Evolutionary conservation across 2,888 invertebrate genomes (phyloP).

Genomic region (Aphidius colemani): DNA sequence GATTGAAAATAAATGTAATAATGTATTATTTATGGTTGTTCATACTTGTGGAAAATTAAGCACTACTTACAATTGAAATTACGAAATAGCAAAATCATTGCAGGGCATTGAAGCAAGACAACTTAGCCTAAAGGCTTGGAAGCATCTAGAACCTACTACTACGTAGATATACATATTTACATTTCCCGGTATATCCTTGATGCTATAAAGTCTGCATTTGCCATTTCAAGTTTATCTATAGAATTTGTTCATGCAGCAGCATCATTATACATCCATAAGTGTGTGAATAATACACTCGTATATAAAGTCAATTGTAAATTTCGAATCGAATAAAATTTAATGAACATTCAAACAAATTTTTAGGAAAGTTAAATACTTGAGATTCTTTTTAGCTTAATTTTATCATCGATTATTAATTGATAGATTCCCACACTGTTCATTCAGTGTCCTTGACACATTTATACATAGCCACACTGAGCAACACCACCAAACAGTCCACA

Average conservation of each 20-base stretch:
- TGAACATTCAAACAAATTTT: slow-evolving; percentile 22
- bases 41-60: slow-evolving; percentile 26
- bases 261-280: slow-evolving; percentile 1
- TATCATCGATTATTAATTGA: slow-evolving; percentile 34
- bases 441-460: slow-evolving; percentile 26
- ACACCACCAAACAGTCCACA: not conserved
- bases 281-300: slow-evolving; percentile 11
- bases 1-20: slow-evolving; percentile 1
- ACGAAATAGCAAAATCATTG: slow-evolving; percentile 12
- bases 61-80: no score
- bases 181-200: slow-evolving; percentile 13
- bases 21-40: not conserved
- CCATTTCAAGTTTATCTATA: slow-evolving; percentile 46
- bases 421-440: slow-evolving; percentile 28
- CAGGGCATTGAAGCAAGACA: slow-evolving; percentile 28
- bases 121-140: slow-evolving; percentile 45
- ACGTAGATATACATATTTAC: slow-evolving; percentile 30
- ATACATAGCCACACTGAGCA: not conserved
- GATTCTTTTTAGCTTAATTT: slow-evolving; percentile 25
- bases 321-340: slow-evolving; percentile 36
- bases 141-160: slow-evolving; percentile 33
- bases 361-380: slow-evolving; percentile 9
- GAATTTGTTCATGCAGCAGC: slow-evolving; percentile 27
- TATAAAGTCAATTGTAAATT: slow-evolving; percentile 23
- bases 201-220: slow-evolving; percentile 33